Conservation (phyloP, 1,140 invertebrate species). For the Prorops nasuta region DNA sequence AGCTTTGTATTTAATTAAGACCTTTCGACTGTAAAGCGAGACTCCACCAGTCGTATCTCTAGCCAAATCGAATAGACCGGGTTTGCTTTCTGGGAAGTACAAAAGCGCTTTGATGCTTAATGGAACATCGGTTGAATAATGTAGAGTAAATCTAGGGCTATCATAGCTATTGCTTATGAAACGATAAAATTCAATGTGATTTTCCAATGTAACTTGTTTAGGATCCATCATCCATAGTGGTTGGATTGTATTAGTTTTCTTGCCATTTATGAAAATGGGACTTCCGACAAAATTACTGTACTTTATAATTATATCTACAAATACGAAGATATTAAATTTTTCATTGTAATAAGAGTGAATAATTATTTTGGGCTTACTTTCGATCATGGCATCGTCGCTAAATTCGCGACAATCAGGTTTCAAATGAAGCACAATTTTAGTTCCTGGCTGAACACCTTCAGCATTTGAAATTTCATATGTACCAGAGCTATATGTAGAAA, state of each 20-base stretch:
- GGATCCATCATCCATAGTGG: constrained; percentile 92
- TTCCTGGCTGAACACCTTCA: constrained; percentile 81
- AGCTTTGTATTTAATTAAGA: constrained; percentile 86
- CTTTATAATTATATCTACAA: constrained; percentile 76
- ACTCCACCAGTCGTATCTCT: constrained; percentile 80
- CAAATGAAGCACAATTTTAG: constrained; percentile 90
- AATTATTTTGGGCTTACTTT: constrained; percentile 57
- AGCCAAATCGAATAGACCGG: constrained; percentile 86
- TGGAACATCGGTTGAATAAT: constrained; percentile 87
- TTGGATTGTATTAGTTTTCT: constrained; percentile 80
- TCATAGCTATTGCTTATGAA: constrained; percentile 85
- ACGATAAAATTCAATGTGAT: constrained; percentile 89
- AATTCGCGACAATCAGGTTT: constrained; percentile 86
- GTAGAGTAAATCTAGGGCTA: constrained; percentile 77
- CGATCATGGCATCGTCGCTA: constrained; percentile 81
- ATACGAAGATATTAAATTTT: neutral
- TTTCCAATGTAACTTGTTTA: constrained; percentile 79
- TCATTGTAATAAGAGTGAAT: constrained; percentile 2
- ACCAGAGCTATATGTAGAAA: constrained; percentile 66
- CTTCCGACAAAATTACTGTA: constrained; percentile 97
- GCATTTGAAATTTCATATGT: constrained; percentile 86
- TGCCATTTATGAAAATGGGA: constrained; percentile 88
- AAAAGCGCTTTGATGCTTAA: constrained; percentile 86
- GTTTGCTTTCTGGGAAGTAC: constrained; percentile 90
- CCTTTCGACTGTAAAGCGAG: constrained; percentile 85